These are phyloP conservation scores for Tribolium freemani DNA, from an alignment of 2,888 invertebrate genomes.

Conservation along the genomic window DNA sequence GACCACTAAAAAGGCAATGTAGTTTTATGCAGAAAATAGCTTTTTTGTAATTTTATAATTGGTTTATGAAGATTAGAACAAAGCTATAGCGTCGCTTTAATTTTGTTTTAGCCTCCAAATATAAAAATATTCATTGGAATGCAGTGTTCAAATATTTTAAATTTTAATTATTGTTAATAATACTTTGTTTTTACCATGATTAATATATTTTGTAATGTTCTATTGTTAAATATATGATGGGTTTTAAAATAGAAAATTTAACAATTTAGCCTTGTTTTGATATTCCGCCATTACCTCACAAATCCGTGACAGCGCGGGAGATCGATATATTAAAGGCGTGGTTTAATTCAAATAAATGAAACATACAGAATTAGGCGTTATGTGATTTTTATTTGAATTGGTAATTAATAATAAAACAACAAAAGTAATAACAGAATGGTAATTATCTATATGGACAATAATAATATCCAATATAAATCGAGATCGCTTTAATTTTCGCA, in stretches of 20 bases:
- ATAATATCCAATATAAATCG: slow-evolving; percentile 63
- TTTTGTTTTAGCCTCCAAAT: slow-evolving; percentile 31
- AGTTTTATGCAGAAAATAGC: slow-evolving; percentile 56
- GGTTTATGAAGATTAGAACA: slow-evolving; percentile 52
- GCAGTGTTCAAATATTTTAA: slow-evolving; percentile 54
- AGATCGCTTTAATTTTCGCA: slow-evolving; percentile 68
- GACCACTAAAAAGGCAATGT: slow-evolving; percentile 54
- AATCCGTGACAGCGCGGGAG: too few species aligned
- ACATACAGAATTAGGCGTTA: slow-evolving; percentile 18
- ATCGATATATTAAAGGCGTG: too few species aligned
- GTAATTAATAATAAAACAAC: slow-evolving; percentile 36
- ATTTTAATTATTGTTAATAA: slow-evolving; percentile 57
- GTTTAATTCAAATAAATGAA: background rate
- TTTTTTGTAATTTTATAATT: slow-evolving; percentile 59
- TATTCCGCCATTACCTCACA: too few species aligned
- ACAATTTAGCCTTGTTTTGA: background rate
- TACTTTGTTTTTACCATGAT: slow-evolving; percentile 57
- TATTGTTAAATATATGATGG: slow-evolving; percentile 63
- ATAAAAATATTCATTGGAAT: slow-evolving; percentile 43
- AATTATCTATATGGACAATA: slow-evolving; percentile 56
- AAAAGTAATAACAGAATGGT: slow-evolving; percentile 57
- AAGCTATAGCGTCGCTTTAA: slow-evolving; percentile 42
- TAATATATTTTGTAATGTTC: slow-evolving; percentile 63
- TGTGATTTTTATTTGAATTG: slow-evolving; percentile 40
- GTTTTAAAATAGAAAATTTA: slow-evolving; percentile 55